Base-by-base conservation (phyloP, 2,113 vertebrate genomes). In the Orthochromis indermauri region DNA sequence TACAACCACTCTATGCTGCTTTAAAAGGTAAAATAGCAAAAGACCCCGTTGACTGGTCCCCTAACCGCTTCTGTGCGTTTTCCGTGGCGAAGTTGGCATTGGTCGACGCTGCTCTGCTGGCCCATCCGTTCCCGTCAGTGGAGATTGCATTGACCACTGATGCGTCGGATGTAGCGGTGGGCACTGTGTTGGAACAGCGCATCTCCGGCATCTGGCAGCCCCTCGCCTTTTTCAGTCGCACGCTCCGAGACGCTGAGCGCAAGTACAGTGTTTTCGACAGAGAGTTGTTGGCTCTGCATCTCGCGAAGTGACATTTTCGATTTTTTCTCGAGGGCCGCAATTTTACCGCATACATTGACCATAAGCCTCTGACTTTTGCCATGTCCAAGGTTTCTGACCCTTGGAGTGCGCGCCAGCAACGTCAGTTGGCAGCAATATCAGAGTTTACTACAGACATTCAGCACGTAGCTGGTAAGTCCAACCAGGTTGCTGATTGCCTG, bases 71-170 rank as follows among this genome's bases (percentile, higher is more conserved):
- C n/a, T 1, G n/a, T 54, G 53, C n/a, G 0, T 54, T 21, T 54
- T 54, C 53, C 2, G 10, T 10, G 3, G 2, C 1, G 1, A 54
- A 24, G n/a, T 21, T 2, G 10, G 51, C n/a, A 12, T 54, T 54
- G n/a, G 53, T 4, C 11, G 3, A 54, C 6, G 1, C 53, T 54
- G 1, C n/a, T 12, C n/a, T 53, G 49, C 19, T 54, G n/a, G 51
- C n/a, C 51, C 10, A 54, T 54, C n/a, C 1, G 10, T 54, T 54
- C 51, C 10, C 10, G 10, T 54, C 51, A 54, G 3, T 2, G 6
- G 51, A 54, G 51, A 21, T 21, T 21, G 51, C 10, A 54, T 54
- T 21, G 51, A 54, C 51, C 51, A 21, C n/a, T 2, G 5, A 21
- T 54, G 4, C 3, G 5, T 54, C 6, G 6, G 51, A 12, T 54